Conservation (phyloP, 2,113 vertebrate genomes). For the Hemiprocne comata region DNA sequence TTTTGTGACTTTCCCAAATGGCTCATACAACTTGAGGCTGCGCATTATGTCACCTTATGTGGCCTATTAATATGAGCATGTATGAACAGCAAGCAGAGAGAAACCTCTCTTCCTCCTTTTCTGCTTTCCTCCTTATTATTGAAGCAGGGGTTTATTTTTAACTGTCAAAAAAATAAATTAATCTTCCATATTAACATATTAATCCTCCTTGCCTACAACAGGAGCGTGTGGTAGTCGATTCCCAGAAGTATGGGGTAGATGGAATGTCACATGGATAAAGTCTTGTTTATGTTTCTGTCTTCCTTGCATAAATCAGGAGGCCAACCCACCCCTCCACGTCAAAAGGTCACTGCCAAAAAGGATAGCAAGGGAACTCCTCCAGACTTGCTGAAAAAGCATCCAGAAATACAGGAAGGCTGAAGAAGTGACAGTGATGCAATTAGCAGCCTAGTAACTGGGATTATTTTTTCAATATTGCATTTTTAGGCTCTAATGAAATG, state of each 20-base stretch:
- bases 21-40: neutral
- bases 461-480: neutral
- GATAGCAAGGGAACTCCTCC: neutral
- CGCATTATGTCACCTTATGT: neutral
- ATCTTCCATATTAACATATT: neutral
- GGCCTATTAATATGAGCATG: neutral
- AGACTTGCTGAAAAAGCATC: neutral
- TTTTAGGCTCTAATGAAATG: neutral
- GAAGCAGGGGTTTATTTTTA: neutral
- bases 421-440: neutral
- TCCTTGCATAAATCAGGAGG: neutral
- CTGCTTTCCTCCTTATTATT: constrained; percentile 3
- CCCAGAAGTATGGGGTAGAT: neutral
- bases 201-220: neutral
- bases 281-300: neutral
- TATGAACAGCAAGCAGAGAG: neutral
- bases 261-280: neutral
- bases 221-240: neutral
- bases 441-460: neutral
- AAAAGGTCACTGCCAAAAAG: neutral
- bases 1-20: neutral
- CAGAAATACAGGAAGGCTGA: neutral
- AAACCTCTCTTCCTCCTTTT: neutral
- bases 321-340: neutral
- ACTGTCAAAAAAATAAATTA: neutral